Percentiles rank a stretch among this genome's conserved stretches.
Evolutionary conservation across 2,888 invertebrate species (phyloP).

Genomic region (Hoplodrina ambigua): DNA sequence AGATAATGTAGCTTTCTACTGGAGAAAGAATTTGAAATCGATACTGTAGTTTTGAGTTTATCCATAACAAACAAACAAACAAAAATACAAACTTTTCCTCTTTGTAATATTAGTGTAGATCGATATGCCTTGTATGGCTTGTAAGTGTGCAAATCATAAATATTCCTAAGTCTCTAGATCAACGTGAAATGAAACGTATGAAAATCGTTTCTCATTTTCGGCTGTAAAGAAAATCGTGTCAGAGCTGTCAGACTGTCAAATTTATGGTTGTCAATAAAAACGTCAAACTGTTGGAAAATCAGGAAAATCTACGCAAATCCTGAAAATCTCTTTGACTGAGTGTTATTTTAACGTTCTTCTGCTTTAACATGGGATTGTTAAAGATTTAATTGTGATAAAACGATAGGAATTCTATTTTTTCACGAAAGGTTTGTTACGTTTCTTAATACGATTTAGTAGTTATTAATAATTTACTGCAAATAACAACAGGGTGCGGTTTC

Average conservation of each 20-base stretch:
- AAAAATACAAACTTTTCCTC: too few relatives aligned
- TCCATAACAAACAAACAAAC: too few relatives aligned
- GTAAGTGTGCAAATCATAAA: too few relatives aligned
- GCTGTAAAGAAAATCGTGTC: too few relatives aligned
- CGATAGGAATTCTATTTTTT: slow-evolving; percentile 16
- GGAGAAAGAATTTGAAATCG: too few relatives aligned
- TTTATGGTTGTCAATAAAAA: slow-evolving; percentile 28
- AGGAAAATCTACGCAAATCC: slow-evolving; percentile 35
- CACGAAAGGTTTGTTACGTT: slow-evolving; percentile 45
- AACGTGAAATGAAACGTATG: slow-evolving; percentile 22
- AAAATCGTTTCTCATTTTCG: slow-evolving; percentile 17
- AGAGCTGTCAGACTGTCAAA: not conserved
- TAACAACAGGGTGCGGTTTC: slow-evolving; percentile 64
- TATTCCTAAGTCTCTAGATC: too few relatives aligned
- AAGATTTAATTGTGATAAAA: slow-evolving; percentile 22
- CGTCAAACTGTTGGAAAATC: slow-evolving; percentile 24
- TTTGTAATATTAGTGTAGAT: too few relatives aligned
- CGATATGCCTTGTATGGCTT: too few relatives aligned
- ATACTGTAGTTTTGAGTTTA: too few relatives aligned
- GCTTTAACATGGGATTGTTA: slow-evolving; percentile 44
- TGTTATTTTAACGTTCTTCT: slow-evolving; percentile 32
- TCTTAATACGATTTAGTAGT: not conserved
- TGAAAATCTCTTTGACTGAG: slow-evolving; percentile 38
- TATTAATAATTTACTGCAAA: slow-evolving; percentile 45
- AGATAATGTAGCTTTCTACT: too few relatives aligned